A percentile compares a stretch with the other conserved stretches of the same genome.
Evolutionary conservation across 2,888 invertebrate species (phyloP).

Genomic region (Anticlea derivata): DNA sequence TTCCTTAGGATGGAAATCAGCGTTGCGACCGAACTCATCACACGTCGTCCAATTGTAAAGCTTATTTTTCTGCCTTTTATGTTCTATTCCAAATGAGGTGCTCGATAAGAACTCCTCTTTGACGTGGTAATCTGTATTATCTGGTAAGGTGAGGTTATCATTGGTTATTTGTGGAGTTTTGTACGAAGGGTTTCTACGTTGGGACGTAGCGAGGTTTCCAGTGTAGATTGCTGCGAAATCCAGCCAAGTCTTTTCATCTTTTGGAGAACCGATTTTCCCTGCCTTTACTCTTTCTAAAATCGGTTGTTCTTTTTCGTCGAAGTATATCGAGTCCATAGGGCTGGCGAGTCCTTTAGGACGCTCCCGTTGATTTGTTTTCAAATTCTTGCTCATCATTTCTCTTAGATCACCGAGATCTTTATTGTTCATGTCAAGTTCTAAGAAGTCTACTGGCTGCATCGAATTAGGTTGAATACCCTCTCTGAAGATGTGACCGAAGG

Average conservation of each 20-base stretch:
- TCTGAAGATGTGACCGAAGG: conserved; percentile 54
- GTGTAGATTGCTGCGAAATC: background rate
- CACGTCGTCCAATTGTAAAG: conserved; percentile 50
- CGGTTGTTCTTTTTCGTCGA: background rate
- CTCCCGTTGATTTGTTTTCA: background rate
- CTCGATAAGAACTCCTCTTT: conserved; percentile 26
- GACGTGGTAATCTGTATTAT: background rate
- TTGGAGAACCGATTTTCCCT: background rate
- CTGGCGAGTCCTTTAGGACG: background rate
- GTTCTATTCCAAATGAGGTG: conserved; percentile 32
- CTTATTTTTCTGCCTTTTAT: background rate
- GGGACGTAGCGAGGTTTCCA: background rate
- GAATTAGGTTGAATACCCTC: conserved; percentile 41
- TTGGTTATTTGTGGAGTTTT: background rate
- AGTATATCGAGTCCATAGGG: conserved; percentile 8
- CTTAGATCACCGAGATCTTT: background rate
- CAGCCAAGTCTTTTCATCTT: background rate
- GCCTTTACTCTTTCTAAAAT: background rate
- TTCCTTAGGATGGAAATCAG: conserved; percentile 57
- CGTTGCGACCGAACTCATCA: conserved; percentile 52
- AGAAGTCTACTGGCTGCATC: conserved; percentile 43
- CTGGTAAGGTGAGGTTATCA: background rate
- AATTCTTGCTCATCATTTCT: conserved; percentile 5
- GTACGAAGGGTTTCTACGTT: background rate
- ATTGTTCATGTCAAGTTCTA: conserved; percentile 35